Conservation (phyloP, 2,797 vertebrate genomes). For the Glyptemys insculpta region DNA sequence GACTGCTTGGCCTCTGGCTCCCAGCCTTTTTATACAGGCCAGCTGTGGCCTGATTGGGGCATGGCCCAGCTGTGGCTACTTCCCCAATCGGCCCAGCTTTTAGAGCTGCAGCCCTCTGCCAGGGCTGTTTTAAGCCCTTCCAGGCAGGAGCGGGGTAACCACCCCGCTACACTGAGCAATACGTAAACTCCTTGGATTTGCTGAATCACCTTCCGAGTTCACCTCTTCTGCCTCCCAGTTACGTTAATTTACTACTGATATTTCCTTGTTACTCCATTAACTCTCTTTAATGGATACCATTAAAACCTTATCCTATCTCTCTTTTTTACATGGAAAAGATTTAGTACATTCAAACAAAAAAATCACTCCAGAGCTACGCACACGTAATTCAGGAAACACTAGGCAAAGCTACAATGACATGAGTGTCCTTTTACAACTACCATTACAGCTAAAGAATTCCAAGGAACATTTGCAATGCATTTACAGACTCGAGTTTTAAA, state of each 20-base stretch:
- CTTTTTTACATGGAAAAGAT: too few species aligned
- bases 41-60: too few species aligned
- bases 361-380: not conserved
- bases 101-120: too few species aligned
- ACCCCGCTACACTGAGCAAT: not conserved
- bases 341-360: too few species aligned
- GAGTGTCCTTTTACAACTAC: not conserved
- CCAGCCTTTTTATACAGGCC: too few species aligned
- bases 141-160: too few species aligned
- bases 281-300: not conserved
- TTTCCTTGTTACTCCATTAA: constrained; percentile 31
- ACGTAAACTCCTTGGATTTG: not conserved
- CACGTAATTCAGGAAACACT: not conserved
- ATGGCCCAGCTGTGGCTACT: too few species aligned
- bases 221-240: not conserved
- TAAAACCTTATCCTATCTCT: constrained; percentile 26
- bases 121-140: too few species aligned
- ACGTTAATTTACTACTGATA: not conserved
- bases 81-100: too few species aligned
- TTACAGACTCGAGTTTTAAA: not conserved
- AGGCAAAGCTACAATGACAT: not conserved
- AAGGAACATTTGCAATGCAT: not conserved
- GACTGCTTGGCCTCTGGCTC: too few species aligned
- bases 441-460: not conserved
- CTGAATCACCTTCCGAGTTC: not conserved